Conservation (phyloP, 2,888 invertebrate species). For the Cryptus armator region DNA sequence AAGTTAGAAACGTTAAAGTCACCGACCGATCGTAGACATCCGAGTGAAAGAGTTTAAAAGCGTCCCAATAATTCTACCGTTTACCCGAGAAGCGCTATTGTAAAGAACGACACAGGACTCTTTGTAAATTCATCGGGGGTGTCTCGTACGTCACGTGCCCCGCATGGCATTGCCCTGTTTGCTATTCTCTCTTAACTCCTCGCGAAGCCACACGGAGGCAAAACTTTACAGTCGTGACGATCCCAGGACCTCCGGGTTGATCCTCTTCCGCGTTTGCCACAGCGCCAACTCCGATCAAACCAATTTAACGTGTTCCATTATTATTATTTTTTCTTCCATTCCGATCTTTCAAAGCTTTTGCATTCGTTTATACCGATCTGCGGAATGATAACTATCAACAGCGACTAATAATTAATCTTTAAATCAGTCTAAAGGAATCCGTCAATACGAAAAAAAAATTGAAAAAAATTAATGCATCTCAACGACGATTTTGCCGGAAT, state of each 20-base stretch:
- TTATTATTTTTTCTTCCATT: not conserved
- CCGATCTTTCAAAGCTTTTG: not conserved
- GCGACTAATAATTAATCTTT: too few species aligned
- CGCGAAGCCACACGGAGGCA: slow-evolving; percentile 48
- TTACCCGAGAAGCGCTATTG: slow-evolving; percentile 3
- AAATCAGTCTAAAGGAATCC: too few species aligned
- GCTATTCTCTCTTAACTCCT: slow-evolving; percentile 47
- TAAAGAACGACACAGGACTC: slow-evolving; percentile 9
- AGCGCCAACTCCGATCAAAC: slow-evolving; percentile 39
- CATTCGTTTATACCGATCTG: not conserved
- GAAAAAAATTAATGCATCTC: not conserved
- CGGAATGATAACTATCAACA: too few species aligned
- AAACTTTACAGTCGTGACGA: slow-evolving; percentile 65
- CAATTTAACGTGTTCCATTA: not conserved
- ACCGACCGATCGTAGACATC: not conserved
- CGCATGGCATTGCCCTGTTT: slow-evolving; percentile 25
- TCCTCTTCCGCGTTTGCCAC: slow-evolving; percentile 65
- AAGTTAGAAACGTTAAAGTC: slow-evolving; percentile 1
- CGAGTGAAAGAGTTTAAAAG: not conserved
- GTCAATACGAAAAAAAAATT: too few species aligned
- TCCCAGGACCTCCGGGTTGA: slow-evolving; percentile 67
- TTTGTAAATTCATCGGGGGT: slow-evolving; percentile 52
- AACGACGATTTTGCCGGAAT: slow-evolving; percentile 31
- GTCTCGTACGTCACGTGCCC: slow-evolving; percentile 42
- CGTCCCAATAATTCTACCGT: not conserved